A percentile compares a stretch with the other conserved stretches of the same genome.
Evolutionary conservation across 1,140 invertebrate species (phyloP).

Genomic region (Sarcophaga peregrina): DNA sequence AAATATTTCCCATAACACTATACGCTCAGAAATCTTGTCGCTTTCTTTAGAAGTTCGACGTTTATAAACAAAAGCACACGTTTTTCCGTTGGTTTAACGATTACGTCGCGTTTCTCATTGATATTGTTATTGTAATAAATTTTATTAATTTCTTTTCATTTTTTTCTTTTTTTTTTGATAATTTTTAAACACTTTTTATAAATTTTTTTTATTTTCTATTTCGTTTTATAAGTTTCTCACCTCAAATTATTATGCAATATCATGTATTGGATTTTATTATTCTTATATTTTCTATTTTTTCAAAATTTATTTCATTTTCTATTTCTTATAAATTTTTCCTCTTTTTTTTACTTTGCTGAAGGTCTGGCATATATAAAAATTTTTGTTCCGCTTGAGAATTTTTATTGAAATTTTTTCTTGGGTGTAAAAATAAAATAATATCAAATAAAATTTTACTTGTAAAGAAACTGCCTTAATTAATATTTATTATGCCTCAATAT

Average conservation of each 20-base stretch:
- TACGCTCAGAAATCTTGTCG: background rate
- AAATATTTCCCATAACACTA: background rate
- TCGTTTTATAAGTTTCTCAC: slow-evolving; percentile 1
- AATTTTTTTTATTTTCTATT: background rate
- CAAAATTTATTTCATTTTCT: no score
- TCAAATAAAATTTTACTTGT: no score
- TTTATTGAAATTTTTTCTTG: no score
- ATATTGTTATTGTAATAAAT: background rate
- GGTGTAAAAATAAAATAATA: no score
- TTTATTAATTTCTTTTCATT: background rate
- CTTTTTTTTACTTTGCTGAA: no score
- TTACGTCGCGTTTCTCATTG: background rate
- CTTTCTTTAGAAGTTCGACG: background rate
- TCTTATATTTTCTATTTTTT: background rate
- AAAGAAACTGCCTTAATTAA: no score
- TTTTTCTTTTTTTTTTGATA: no score
- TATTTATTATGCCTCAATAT: no score
- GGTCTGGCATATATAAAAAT: no score
- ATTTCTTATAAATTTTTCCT: no score
- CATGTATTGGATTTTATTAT: background rate
- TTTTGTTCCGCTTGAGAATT: no score
- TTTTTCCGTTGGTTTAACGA: background rate
- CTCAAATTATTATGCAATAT: slow-evolving; percentile 1
- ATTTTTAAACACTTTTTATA: no score
- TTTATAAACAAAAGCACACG: background rate